These are phyloP conservation scores for Albula glossodonta DNA, from an alignment of 2,113 vertebrate genomes.

Conservation along the genomic window DNA sequence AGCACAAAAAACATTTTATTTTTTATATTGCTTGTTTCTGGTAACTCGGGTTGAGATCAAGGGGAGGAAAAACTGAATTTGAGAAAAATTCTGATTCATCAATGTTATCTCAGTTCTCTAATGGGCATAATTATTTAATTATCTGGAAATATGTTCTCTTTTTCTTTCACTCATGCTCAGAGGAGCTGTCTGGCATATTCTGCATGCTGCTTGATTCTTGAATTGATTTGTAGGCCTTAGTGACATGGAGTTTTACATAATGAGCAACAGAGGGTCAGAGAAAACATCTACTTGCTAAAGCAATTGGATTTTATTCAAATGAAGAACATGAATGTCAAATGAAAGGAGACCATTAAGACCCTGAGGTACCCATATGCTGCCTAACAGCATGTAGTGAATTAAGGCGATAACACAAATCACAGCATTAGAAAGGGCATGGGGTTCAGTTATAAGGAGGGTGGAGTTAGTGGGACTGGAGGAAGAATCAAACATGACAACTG, in stretches of 20 bases:
- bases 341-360: no score
- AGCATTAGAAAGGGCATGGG: no score
- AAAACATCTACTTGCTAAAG: background rate
- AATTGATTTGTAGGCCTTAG: background rate
- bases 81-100: background rate
- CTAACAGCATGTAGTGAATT: no score
- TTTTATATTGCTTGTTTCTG: background rate
- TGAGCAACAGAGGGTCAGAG: background rate
- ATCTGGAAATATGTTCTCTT: background rate
- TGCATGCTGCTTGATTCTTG: background rate
- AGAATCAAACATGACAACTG: no score
- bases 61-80: background rate
- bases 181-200: background rate
- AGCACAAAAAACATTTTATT: background rate
- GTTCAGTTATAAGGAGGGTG: no score
- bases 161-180: background rate
- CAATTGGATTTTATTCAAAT: background rate
- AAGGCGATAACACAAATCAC: no score
- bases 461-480: no score
- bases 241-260: background rate
- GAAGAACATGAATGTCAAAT: background rate
- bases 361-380: no score
- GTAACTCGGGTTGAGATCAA: background rate
- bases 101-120: background rate
- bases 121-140: conserved; percentile 10